These are phyloP conservation scores for Chirona hameri DNA, from an alignment of 2,888 invertebrate genomes.

Conservation along the genomic window DNA sequence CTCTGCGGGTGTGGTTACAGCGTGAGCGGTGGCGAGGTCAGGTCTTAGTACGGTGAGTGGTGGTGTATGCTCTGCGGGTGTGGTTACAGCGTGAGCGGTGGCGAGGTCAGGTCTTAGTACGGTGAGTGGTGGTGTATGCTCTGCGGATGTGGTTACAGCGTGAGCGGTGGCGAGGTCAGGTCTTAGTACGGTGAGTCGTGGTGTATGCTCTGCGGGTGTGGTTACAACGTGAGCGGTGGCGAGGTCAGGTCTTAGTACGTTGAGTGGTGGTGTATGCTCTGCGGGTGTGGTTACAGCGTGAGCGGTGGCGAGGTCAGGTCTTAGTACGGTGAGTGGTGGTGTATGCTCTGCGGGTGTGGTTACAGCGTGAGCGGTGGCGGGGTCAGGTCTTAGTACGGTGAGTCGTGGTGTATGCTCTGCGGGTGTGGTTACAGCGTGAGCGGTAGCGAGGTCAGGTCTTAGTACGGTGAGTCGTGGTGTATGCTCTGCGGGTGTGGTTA, in stretches of 20 bases:
- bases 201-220: too few species aligned
- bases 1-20: too few species aligned
- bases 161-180: conserved; percentile 48
- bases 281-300: too few species aligned
- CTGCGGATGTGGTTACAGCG: too few species aligned
- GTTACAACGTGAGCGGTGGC: not conserved
- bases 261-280: conserved; percentile 48
- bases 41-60: conserved; percentile 56
- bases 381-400: conserved; percentile 56
- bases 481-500: too few species aligned
- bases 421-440: too few species aligned
- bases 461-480: conserved; percentile 51
- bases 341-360: too few species aligned
- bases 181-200: conserved; percentile 54
- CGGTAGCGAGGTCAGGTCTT: conserved; percentile 51
- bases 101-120: conserved; percentile 54
- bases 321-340: conserved; percentile 53
- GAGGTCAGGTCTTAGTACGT: conserved; percentile 54
- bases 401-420: conserved; percentile 43
- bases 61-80: too few species aligned
- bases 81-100: too few species aligned
- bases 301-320: conserved; percentile 50
- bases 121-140: conserved; percentile 48
- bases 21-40: conserved; percentile 46
- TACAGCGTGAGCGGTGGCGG: conserved; percentile 39